Evolutionary conservation across 2,888 invertebrate species (phyloP), one percentile per base, ranked within the genome.

Genomic region (Mimachlamys varia): DNA sequence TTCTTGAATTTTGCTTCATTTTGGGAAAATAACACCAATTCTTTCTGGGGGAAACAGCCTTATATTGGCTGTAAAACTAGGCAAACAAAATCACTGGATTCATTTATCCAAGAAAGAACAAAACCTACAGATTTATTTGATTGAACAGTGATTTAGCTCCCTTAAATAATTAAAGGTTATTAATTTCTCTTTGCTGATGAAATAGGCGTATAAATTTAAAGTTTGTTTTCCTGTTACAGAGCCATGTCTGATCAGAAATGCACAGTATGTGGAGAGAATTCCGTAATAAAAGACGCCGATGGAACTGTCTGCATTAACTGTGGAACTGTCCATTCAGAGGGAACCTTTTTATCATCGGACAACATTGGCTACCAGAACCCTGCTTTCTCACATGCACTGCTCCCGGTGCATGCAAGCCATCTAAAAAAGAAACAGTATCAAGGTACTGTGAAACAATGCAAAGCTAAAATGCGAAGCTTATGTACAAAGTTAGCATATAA

Each of bases 271-370:
- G 76, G 76, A 15, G 76, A 76, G 33, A 76, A 7, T 33, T 76
- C 76, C 1, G 22, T 76, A 33, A 33, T 76, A 12, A 27, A 76
- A 27, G 76, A 76, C 3, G 76, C 0, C 33, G 76, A 27, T 19
- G 76, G 76, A 10, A 27, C 76, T 76, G 76, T 76, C 76, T 76
- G 76, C 27, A 76, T 76, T 27, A 76, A 76, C 27, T 76, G 76
- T 76, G 76, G 76, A 76, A 76, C 33, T 76, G 33, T 76, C 27
- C 76, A 76, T 33, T 76, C 76, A 76, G 76, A 76, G 76, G 15
- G 10, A 33, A 76, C 7, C 0, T 76, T 76, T 76, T 27, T 76
- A 76, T 76, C 76, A 76, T 27, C 33, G 4, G 7, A 27, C 12
- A 13, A 12, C 76, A 12, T 76, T 33, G 76, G 76, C 33, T 76